Percentiles rank a stretch among this genome's conserved stretches.
These are phyloP conservation scores for Baryphthengus martii DNA, from an alignment of 2,113 vertebrate genomes.

Conservation along the genomic window DNA sequence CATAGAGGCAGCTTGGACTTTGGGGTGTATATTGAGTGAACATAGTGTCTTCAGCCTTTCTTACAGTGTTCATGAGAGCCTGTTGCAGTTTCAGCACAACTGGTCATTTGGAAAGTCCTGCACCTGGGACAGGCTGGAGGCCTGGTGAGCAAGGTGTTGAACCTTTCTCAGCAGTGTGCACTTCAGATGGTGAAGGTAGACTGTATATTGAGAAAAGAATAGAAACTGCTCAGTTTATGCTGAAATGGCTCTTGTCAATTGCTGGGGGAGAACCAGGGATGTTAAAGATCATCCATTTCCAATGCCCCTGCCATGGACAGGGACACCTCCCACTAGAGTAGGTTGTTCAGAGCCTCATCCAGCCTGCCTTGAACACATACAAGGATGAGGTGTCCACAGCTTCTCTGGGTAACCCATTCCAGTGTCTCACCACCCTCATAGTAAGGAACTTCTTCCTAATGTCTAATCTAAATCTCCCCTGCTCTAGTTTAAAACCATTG, in stretches of 20 bases:
- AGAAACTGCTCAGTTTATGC: neutral
- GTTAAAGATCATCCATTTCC: too few relatives aligned
- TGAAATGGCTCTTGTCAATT: neutral
- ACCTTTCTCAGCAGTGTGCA: neutral
- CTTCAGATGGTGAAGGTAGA: neutral
- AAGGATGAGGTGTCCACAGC: too few relatives aligned
- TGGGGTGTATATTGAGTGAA: neutral
- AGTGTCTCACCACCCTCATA: too few relatives aligned
- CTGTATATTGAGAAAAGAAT: neutral
- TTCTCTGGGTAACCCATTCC: too few relatives aligned
- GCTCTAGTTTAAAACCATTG: too few relatives aligned
- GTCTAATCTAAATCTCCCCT: too few relatives aligned
- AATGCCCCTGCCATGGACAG: too few relatives aligned
- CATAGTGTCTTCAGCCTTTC: neutral
- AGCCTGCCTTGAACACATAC: too few relatives aligned
- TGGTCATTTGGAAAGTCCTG: neutral
- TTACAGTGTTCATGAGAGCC: neutral
- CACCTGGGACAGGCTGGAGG: neutral
- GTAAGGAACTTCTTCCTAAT: too few relatives aligned
- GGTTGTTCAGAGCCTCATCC: too few relatives aligned
- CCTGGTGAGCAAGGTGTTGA: neutral
- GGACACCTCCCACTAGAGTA: too few relatives aligned
- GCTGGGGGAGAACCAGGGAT: neutral
- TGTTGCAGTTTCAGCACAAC: too few relatives aligned
- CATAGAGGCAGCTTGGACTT: neutral